Base-by-base conservation (phyloP, 2,888 invertebrate genomes). In the Andrena bicolor region DNA sequence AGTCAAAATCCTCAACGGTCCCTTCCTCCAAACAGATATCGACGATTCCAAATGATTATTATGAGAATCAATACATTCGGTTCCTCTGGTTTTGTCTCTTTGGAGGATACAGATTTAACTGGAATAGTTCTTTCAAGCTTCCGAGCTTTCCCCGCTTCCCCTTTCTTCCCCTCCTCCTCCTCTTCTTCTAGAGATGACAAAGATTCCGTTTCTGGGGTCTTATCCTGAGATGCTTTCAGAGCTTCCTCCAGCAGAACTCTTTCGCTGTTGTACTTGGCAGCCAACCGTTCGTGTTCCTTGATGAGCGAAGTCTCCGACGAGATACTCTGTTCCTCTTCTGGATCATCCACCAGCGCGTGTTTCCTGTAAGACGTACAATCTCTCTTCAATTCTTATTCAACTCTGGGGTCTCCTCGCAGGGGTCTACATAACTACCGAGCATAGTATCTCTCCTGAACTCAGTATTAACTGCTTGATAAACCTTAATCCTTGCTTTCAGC, bases 231-330 rank as follows among this genome's bases (percentile, higher is more conserved):
- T 5, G 84, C 89, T 78, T 89, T 90, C 53, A 94, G 35, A n/a
- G 92, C 93, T 65, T 92, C 90, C 56, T 93, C 91, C 49, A 94
- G 84, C 30, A 93, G 86, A 2, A 91, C 91, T 56, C 91, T 92
- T 83, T 94, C 94, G 30, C 89, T 91, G 28, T 92, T 85, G 64
- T 94, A 93, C 77, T 94, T 93, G 7, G 89, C 87, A 23, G 94
- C 88, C 2, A 94, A 88, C 8, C 93, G 90, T 68, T 91, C 88
- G 68, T 92, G 93, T 76, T 94, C 94, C 51, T 91, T 92, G 8
- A 86, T 73, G 2, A 89, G 61, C 0, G 83, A 80, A 0, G 76
- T 73, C 69, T 83, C 76, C 7, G 83, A 56, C 0, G 83, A 72
- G 23, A 76, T 41, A 10, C 76, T 63, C 30, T 65, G 72, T 10